Evolutionary conservation across 2,113 vertebrate species (phyloP), one percentile per base, ranked within the genome.

Genomic region (Dendrocopos noguchii): DNA sequence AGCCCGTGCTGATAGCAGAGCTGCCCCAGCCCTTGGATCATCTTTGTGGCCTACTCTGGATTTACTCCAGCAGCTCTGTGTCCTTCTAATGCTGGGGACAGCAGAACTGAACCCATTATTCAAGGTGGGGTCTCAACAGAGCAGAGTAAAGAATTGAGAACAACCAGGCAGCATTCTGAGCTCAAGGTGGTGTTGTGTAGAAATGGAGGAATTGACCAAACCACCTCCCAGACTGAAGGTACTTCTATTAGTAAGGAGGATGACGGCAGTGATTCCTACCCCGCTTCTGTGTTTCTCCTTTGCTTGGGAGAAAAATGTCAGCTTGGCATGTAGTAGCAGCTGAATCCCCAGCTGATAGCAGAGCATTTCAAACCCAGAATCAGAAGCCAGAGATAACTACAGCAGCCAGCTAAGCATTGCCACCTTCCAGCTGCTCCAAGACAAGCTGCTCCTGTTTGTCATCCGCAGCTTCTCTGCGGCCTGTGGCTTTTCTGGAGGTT

Each of bases 301-400:
- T 91, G 46, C 74, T 88, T 90, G 33, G 61, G 34, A 89, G 83
- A 34, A 70, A 75, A 46, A 64, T 3, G 8, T 55, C 74, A 80
- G 46, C 64, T 84, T 91, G 76, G 91, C 79, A 71, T 52, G 79
- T 95, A 91, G 91, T 94, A 93, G 79, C 94, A 91, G 85, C 91
- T 95, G 91, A 95, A 87, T 91, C 95, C 94, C 76, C 85, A 93
- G 84, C 80, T 93, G 85, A 92, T 46, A 93, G 79, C 90, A 53
- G 52, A 87, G 79, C 87, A 42, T 87, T 91, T 80, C 80, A 90
- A 44, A 91, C 76, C 91, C 87, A 90, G 79, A 91, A 92, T 95
- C 91, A 85, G 94, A 91, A 92, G 39, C 56, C 79, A 74, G 36
- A 2, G 19, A 84, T 71, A 90, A 75, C 72, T 86, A 24, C 71